Evolutionary conservation across 2,797 vertebrate species (phyloP).

Genomic region (Coendou prehensilis): DNA sequence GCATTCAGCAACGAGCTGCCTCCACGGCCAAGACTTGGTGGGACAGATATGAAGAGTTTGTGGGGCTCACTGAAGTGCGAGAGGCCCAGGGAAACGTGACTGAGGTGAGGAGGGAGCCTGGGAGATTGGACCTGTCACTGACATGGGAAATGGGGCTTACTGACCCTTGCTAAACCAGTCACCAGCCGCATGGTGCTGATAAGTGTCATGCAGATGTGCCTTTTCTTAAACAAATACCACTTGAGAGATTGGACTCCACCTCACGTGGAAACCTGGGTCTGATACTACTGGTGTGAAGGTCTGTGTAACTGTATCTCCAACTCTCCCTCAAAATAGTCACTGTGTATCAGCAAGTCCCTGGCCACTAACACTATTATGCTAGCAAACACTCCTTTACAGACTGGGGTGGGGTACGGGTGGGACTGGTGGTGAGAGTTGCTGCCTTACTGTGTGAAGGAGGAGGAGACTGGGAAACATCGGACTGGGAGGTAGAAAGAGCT

Average conservation of each 20-base stretch:
- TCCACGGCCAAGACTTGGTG: conserved; percentile 93
- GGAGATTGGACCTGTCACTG: neutral
- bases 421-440: neutral
- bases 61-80: conserved; percentile 96
- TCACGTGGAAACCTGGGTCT: neutral
- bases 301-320: neutral
- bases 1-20: conserved; percentile 86
- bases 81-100: conserved; percentile 96
- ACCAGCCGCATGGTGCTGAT: neutral
- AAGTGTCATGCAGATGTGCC: neutral
- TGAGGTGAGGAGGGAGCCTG: conserved; percentile 90
- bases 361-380: neutral
- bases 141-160: neutral
- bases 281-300: neutral
- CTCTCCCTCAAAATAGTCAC: neutral
- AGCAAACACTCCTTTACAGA: neutral
- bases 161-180: neutral
- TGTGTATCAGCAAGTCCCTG: neutral
- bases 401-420: neutral
- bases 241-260: neutral
- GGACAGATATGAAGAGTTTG: conserved; percentile 97
- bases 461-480: neutral
- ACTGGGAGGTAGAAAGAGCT: neutral
- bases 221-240: neutral
- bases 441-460: neutral